phyloP scores from a whole-genome alignment of 1,140 invertebrate species.

The Drosophila persimilis region DNA sequence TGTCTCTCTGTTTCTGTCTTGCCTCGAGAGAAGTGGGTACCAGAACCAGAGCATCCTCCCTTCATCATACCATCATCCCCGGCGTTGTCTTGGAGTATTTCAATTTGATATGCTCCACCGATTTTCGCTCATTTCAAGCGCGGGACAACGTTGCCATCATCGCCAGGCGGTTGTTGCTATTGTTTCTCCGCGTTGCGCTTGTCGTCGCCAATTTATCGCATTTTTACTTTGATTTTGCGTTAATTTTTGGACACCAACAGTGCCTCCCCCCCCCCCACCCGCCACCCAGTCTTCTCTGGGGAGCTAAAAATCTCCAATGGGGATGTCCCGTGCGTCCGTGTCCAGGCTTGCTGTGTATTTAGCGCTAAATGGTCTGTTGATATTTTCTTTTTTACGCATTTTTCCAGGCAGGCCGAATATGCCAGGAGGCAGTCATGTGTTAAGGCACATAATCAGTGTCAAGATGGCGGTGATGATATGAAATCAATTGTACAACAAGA shows the following conservation, averaged over 20 bases:
- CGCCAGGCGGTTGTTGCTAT: constrained; percentile 44
- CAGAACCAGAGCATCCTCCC: constrained; percentile 18
- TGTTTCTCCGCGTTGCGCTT: constrained; percentile 65
- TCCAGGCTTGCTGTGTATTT: constrained; percentile 48
- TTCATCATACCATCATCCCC: not conserved
- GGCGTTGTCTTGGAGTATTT: constrained; percentile 75
- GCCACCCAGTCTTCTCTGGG: not conserved
- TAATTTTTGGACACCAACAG: constrained; percentile 71
- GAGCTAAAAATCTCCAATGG: not conserved
- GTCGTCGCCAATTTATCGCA: constrained; percentile 80
- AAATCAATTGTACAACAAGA: constrained; percentile 55
- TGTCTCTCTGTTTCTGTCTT: too few species aligned
- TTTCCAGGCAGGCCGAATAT: constrained; percentile 19
- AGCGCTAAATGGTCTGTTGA: constrained; percentile 71
- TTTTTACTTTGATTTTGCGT: constrained; percentile 81
- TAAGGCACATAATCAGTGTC: constrained; percentile 70
- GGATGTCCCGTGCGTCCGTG: not conserved
- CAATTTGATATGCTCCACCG: constrained; percentile 80
- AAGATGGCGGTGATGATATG: constrained; percentile 59
- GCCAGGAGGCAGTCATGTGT: constrained; percentile 58
- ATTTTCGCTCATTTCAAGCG: constrained; percentile 79
- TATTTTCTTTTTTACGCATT: constrained; percentile 45
- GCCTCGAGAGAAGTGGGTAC: not conserved
- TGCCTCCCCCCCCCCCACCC: not conserved
- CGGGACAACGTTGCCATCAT: constrained; percentile 47